phyloP scores from a whole-genome alignment of 1,140 invertebrate genomes.

The Zaprionus tsacasi region DNA sequence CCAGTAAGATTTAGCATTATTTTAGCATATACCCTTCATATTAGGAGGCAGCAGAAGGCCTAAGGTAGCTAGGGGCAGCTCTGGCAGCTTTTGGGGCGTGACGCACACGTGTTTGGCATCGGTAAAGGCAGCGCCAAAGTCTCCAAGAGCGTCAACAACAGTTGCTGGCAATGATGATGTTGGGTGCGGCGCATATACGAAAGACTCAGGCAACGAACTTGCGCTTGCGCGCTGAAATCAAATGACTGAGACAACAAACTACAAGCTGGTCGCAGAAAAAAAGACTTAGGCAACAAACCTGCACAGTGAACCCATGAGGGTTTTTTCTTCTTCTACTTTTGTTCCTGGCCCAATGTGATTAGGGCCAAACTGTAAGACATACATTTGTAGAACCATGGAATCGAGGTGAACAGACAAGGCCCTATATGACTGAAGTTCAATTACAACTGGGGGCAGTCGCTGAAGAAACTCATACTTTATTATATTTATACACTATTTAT shows the following conservation, averaged over 20 bases:
- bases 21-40: neutral
- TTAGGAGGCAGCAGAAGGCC: conserved; percentile 17
- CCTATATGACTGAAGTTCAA: neutral
- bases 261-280: neutral
- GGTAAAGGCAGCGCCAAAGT: neutral
- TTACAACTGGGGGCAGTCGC: no score
- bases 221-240: conserved; percentile 11
- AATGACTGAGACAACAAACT: conserved; percentile 73
- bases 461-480: no score
- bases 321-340: neutral
- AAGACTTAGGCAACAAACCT: neutral
- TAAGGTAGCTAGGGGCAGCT: neutral
- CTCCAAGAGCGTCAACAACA: neutral
- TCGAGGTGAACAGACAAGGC: neutral
- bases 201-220: conserved; percentile 23
- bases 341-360: neutral
- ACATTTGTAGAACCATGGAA: no score
- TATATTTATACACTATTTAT: no score
- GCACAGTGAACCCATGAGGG: neutral
- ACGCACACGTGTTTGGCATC: conserved; percentile 54
- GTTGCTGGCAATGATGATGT: neutral
- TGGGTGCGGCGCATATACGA: conserved; percentile 26
- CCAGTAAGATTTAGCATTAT: no score
- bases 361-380: neutral
- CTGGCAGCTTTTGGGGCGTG: conserved; percentile 36